A percentile compares a stretch with the other conserved stretches of the same genome.
These are phyloP conservation scores for Pipra filicauda DNA, from an alignment of 2,113 vertebrate species.

Conservation along the genomic window DNA sequence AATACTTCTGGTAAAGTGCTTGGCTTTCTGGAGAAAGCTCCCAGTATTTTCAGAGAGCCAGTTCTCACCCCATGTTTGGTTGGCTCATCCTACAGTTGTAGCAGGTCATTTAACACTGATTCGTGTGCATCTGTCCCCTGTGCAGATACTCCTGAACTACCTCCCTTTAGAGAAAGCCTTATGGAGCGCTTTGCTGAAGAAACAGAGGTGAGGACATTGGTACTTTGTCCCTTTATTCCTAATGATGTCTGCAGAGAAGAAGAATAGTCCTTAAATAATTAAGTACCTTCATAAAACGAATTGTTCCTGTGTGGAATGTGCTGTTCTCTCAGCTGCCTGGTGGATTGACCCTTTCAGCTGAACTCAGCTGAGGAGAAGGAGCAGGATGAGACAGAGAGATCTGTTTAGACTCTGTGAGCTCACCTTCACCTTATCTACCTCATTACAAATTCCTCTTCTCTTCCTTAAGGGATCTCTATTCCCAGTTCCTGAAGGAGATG, in stretches of 20 bases:
- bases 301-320: not conserved
- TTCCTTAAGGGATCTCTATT: constrained; percentile 85
- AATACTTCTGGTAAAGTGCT: not conserved
- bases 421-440: not conserved
- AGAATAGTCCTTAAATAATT: constrained; percentile 31
- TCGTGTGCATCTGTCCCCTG: not conserved
- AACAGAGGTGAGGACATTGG: constrained; percentile 84
- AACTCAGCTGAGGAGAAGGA: not conserved
- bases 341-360: not conserved
- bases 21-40: not conserved
- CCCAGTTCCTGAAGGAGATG: constrained; percentile 97
- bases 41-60: not conserved
- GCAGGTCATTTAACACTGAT: not conserved
- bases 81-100: not conserved
- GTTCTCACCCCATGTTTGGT: not conserved
- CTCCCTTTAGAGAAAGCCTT: constrained; percentile 87
- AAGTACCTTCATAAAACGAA: not conserved
- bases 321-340: not conserved
- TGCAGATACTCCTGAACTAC: constrained; percentile 94
- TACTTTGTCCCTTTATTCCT: not conserved
- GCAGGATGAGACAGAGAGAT: not conserved
- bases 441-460: not conserved
- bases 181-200: constrained; percentile 90
- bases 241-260: not conserved
- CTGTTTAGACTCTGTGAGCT: not conserved